Base-by-base conservation (phyloP, 2,113 vertebrate genomes). In the Ginglymostoma cirratum region DNA sequence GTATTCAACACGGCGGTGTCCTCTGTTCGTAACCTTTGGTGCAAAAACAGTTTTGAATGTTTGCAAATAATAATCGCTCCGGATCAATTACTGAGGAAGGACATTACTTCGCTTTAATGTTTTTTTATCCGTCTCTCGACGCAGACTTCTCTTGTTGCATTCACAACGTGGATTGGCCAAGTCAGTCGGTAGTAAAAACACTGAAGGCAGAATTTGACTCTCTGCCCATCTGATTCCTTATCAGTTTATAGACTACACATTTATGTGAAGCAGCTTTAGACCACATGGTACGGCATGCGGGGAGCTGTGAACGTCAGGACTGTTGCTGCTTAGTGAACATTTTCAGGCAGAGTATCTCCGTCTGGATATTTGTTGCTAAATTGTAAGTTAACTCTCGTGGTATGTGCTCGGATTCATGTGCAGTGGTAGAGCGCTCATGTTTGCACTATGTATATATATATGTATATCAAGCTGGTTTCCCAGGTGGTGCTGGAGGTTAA, bases 171-270 rank as follows among this genome's bases (percentile, higher is more conserved):
- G 45, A 72, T 34, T 72, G 12, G 42, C 10, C 86, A 90, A 61
- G 17, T 30, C 94, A 48, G 94, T 76, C 27, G 34, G 21, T 70
- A 95, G 93, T 72, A 65, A 95, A 72, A 95, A 45, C n/a, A 92
- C 27, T 34, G 23, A 30, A 72, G 45, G 42, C 34, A 76, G 69
- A 52, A 14, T 52, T 95, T 72, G 94, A 95, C 24, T 48, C 94
- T 2, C 24, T 76, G 67, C 94, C 93, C 93, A 94, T 94, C 93
- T 70, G 42, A 94, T 94, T 94, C 66, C 70, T 14, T 94, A 95
- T 95, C 94, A 95, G 94, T 48, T 95, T 76, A 34, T 19, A 93
- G 7, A 72, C 38, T 3, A 70, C 12, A 52, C 24, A 76, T 95
- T 72, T 48, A 52, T 95, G 34, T 76, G 67, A 72, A 69, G 52